Evolutionary conservation across 2,113 vertebrate genomes (phyloP).

Genomic region (Alaudala cheleensis): DNA sequence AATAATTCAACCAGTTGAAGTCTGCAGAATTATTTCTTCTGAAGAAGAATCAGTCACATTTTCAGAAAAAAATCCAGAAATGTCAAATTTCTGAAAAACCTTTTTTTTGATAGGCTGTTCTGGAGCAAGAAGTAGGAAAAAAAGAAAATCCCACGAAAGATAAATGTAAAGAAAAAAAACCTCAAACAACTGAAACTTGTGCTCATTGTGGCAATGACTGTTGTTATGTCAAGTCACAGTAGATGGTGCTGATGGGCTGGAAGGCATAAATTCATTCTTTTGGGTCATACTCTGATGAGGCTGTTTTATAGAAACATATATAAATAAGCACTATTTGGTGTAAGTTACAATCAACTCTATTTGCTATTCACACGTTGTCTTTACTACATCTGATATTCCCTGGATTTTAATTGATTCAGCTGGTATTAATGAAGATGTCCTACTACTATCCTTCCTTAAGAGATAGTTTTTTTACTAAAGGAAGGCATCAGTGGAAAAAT

Average conservation of each 20-base stretch:
- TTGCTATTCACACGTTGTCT: constrained; percentile 55
- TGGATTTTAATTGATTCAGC: constrained; percentile 55
- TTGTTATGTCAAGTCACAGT: constrained; percentile 7
- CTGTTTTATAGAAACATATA: neutral
- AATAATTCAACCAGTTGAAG: neutral
- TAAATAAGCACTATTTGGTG: constrained; percentile 51
- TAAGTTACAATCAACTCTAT: constrained; percentile 59
- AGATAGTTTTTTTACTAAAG: neutral
- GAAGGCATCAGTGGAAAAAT: neutral
- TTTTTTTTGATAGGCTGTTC: neutral
- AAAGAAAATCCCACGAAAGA: neutral
- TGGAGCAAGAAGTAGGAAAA: neutral
- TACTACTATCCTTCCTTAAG: constrained; percentile 2
- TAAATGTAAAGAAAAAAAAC: neutral
- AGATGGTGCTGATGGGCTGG: constrained; percentile 69
- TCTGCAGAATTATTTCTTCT: neutral
- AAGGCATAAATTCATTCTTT: constrained; percentile 1
- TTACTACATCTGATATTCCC: constrained; percentile 66
- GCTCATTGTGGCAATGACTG: neutral
- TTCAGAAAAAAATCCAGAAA: neutral
- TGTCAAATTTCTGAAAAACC: neutral
- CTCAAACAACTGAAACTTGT: neutral
- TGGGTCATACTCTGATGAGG: neutral
- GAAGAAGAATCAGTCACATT: neutral
- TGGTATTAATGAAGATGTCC: constrained; percentile 61